Percentiles rank a stretch among this genome's conserved stretches.
Conservation (phyloP, 2,888 invertebrate genomes). For the Limnephilus lunatus region DNA sequence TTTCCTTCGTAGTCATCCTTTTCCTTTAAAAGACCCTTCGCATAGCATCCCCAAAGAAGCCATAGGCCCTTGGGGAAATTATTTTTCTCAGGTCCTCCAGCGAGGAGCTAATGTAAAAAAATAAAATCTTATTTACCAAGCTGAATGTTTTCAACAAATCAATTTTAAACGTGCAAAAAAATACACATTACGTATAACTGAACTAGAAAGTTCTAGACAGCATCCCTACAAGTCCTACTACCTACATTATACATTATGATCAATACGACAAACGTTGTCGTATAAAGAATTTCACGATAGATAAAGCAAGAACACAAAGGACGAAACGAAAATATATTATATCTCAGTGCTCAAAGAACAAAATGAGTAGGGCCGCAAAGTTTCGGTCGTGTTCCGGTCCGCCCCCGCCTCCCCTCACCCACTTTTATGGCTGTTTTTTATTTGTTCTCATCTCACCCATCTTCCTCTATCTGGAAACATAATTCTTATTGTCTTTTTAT, state of each 20-base stretch:
- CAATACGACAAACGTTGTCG: constrained; percentile 51
- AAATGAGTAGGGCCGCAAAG: constrained; percentile 64
- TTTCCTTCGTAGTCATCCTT: too few relatives aligned
- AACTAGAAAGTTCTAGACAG: not conserved
- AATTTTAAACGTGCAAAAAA: too few relatives aligned
- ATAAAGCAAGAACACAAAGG: constrained; percentile 76
- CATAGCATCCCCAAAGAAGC: too few relatives aligned
- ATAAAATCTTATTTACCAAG: too few relatives aligned
- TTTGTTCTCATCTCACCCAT: constrained; percentile 63
- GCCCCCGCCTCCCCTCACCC: constrained; percentile 53
- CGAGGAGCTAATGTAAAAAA: too few relatives aligned
- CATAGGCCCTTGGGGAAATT: too few relatives aligned
- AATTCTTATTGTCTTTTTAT: constrained; percentile 67
- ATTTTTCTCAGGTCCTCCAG: too few relatives aligned
- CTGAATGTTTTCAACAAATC: too few relatives aligned
- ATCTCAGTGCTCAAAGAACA: constrained; percentile 61
- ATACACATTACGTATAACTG: not conserved
- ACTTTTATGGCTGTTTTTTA: constrained; percentile 66
- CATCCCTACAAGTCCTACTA: not conserved
- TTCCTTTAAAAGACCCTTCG: too few relatives aligned
- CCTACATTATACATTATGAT: constrained; percentile 34
- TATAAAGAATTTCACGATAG: constrained; percentile 72
- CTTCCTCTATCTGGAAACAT: constrained; percentile 62
- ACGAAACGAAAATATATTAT: constrained; percentile 57
- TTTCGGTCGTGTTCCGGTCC: constrained; percentile 65